Conservation (phyloP, 1,140 invertebrate genomes). For the Lepidurus packardi region DNA sequence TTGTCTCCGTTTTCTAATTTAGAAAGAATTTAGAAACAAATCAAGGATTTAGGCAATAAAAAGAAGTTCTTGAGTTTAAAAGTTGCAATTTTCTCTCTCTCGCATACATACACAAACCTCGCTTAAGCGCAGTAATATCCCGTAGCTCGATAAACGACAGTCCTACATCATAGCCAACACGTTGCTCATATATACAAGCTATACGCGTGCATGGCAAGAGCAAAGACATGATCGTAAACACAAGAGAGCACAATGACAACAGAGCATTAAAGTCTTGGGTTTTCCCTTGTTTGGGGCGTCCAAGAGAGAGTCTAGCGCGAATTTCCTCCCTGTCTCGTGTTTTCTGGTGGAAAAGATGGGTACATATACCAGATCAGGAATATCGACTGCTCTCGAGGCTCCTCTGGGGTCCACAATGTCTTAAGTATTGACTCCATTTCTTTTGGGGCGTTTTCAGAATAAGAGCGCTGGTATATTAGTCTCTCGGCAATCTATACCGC, state of each 20-base stretch:
- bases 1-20: not conserved
- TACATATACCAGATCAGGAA: not conserved
- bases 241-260: conserved; percentile 4
- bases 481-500: not conserved
- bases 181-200: not conserved
- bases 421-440: not conserved
- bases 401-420: not conserved
- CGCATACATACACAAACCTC: not conserved
- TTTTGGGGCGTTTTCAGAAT: not conserved
- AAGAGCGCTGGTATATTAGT: not conserved
- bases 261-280: not conserved
- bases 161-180: not conserved
- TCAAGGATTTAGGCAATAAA: not conserved
- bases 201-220: not conserved
- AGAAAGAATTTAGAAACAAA: not conserved
- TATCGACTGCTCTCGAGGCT: not conserved
- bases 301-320: not conserved
- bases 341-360: not conserved
- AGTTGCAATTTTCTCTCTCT: not conserved
- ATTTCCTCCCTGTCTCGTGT: not conserved
- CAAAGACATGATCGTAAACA: not conserved
- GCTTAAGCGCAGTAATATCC: not conserved
- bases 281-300: conserved; percentile 2
- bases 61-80: not conserved
- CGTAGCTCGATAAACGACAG: not conserved